Evolutionary conservation across 1,140 invertebrate species (phyloP), one percentile per base, ranked within the genome.

Genomic region (Coptotermes formosanus): DNA sequence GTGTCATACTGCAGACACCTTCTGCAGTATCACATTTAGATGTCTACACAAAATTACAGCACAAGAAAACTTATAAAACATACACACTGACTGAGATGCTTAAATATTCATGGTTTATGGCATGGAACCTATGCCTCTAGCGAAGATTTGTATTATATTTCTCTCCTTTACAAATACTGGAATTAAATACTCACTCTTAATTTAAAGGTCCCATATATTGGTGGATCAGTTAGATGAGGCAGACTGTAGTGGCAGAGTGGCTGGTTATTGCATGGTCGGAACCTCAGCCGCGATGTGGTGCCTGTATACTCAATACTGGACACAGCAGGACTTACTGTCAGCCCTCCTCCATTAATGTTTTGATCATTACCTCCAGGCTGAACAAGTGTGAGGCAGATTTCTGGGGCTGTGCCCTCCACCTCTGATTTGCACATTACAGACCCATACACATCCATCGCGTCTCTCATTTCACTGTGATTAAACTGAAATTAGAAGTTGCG

Each of bases 201-300:
- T 75, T 30, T 75, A 16, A 30, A 75, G 30, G 25, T n/a, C 64
- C 64, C 64, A 75, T 75, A 30, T n/a, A 75, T 75, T 30, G 64
- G 64, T 75, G 64, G 25, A 9, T 75, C 25, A 30, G 64, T 75
- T 25, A 75, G 64, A 75, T 75, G 64, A n/a, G 64, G 64, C 64
- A 75, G n/a, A 75, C 0, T 75, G n/a, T 75, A 75, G 64, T 75
- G 64, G 64, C 64, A 75, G 16, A 75, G 64, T 75, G 64, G 64
- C 64, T 75, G 64, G 64, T 30, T 75, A 75, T 75, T 75, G n/a
- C 64, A 75, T n/a, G 64, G 64, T 75, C 64, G 64, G n/a, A 75
- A 75, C 25, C 64, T 25, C n/a, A 75, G 16, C 14, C 64, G 25
- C n/a, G 64, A 75, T n/a, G 64, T n/a, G 25, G 7, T 30, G 25